Evolutionary conservation across 1,140 invertebrate species (phyloP).

Genomic region (Solenopsis fugax): DNA sequence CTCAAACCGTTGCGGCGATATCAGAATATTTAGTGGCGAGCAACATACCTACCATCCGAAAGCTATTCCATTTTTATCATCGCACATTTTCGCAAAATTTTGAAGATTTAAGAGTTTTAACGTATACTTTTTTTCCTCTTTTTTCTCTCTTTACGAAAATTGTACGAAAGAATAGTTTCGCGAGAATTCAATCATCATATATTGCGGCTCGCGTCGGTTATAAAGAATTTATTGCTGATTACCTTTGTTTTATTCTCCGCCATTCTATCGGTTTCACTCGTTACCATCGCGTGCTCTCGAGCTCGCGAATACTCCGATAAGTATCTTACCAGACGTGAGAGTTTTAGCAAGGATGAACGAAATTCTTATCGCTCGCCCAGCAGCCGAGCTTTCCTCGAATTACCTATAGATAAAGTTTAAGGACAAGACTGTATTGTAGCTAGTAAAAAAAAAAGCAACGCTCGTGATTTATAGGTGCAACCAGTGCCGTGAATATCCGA

Average conservation of each 20-base stretch:
- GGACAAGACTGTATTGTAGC: constrained; percentile 17
- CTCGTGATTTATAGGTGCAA: constrained; percentile 32
- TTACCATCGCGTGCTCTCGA: neutral
- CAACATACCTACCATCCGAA: neutral
- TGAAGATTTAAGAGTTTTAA: neutral
- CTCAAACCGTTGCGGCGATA: neutral
- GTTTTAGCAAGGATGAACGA: neutral
- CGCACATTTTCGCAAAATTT: neutral
- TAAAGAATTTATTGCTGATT: constrained; percentile 33
- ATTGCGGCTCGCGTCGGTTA: neutral
- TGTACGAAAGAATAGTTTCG: neutral
- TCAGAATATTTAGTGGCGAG: constrained; percentile 5
- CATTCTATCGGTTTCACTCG: neutral
- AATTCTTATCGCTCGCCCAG: neutral
- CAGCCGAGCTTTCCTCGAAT: neutral
- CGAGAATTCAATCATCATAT: neutral
- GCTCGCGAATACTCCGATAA: constrained; percentile 12
- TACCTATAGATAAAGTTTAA: constrained; percentile 1
- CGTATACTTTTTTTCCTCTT: no score
- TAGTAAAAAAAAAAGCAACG: constrained; percentile 7
- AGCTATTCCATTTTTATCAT: neutral
- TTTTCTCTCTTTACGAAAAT: neutral
- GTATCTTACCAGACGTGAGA: constrained; percentile 31
- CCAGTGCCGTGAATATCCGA: constrained; percentile 53
- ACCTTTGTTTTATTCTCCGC: neutral